A percentile compares a stretch with the other conserved stretches of the same genome.
Evolutionary conservation across 1,140 invertebrate genomes (phyloP).

Genomic region (Lysiphlebus fabarum): DNA sequence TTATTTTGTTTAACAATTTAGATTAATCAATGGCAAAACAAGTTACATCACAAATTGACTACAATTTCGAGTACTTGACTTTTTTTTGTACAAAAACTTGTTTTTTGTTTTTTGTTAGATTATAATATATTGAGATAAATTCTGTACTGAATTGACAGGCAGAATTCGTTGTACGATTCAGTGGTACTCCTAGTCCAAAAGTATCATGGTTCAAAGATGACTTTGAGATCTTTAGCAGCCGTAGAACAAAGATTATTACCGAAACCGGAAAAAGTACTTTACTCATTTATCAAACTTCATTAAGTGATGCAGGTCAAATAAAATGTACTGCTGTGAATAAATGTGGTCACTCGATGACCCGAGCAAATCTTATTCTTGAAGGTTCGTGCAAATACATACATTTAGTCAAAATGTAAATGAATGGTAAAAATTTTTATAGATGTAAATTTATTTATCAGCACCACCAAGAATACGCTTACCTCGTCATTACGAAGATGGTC

Average conservation of each 20-base stretch:
- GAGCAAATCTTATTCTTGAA: slow-evolving; percentile 71
- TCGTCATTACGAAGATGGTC: slow-evolving; percentile 79
- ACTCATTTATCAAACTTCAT: slow-evolving; percentile 74
- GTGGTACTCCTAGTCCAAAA: slow-evolving; percentile 78
- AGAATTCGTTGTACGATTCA: slow-evolving; percentile 77
- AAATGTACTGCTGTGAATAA: slow-evolving; percentile 84
- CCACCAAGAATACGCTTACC: slow-evolving; percentile 75
- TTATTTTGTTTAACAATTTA: too few relatives aligned
- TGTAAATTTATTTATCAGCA: slow-evolving; percentile 52
- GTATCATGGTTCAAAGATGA: slow-evolving; percentile 93
- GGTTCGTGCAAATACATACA: slow-evolving; percentile 41
- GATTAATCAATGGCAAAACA: too few relatives aligned
- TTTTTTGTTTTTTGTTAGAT: too few relatives aligned
- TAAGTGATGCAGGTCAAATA: slow-evolving; percentile 81
- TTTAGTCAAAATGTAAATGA: background rate
- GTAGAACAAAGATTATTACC: slow-evolving; percentile 72
- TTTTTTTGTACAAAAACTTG: too few relatives aligned
- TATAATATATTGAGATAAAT: too few relatives aligned
- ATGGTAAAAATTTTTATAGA: background rate
- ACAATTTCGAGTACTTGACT: too few relatives aligned
- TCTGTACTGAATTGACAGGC: slow-evolving; percentile 47
- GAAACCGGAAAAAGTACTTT: slow-evolving; percentile 75
- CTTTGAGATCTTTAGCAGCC: slow-evolving; percentile 79
- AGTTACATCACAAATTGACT: too few relatives aligned
- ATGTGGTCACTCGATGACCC: slow-evolving; percentile 73